phyloP scores from a whole-genome alignment of 2,797 vertebrate species.

The Vipera ursinii region DNA sequence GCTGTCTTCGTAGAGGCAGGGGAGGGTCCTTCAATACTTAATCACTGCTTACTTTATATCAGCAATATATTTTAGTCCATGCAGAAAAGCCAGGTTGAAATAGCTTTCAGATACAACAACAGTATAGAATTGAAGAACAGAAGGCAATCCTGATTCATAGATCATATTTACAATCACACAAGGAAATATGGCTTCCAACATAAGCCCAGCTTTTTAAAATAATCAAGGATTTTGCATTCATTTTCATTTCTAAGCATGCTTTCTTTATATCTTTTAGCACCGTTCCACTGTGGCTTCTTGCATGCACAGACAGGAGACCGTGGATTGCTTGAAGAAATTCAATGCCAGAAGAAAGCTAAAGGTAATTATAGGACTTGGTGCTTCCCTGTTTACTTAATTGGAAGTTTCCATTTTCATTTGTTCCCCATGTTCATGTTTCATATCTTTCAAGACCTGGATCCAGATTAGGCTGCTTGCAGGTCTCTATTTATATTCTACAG shows the following conservation, averaged over 20 bases:
- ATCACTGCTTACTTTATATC: not conserved
- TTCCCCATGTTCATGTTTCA: not conserved
- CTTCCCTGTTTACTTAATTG: not conserved
- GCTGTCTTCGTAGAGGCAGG: not conserved
- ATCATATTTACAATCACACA: not conserved
- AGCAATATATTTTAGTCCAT: not conserved
- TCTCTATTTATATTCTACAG: not conserved
- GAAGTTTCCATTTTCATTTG: not conserved
- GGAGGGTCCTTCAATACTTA: not conserved
- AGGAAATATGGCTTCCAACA: not conserved
- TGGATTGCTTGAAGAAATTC: constrained; percentile 98
- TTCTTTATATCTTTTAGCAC: constrained; percentile 76
- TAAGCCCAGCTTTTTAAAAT: not conserved
- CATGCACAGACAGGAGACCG: constrained; percentile 98
- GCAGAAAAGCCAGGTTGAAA: not conserved
- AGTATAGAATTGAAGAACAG: not conserved
- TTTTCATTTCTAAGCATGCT: constrained; percentile 16
- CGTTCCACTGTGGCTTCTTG: constrained; percentile 97
- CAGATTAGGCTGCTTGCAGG: not conserved
- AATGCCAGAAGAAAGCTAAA: constrained; percentile 97
- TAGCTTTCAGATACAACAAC: not conserved
- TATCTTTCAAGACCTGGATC: not conserved
- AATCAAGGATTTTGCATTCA: not conserved
- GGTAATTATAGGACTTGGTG: constrained; percentile 70
- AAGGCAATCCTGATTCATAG: not conserved